Percentiles rank a stretch among this genome's conserved stretches.
Conservation (phyloP, 1,140 invertebrate species). For the Bombus huntii region DNA sequence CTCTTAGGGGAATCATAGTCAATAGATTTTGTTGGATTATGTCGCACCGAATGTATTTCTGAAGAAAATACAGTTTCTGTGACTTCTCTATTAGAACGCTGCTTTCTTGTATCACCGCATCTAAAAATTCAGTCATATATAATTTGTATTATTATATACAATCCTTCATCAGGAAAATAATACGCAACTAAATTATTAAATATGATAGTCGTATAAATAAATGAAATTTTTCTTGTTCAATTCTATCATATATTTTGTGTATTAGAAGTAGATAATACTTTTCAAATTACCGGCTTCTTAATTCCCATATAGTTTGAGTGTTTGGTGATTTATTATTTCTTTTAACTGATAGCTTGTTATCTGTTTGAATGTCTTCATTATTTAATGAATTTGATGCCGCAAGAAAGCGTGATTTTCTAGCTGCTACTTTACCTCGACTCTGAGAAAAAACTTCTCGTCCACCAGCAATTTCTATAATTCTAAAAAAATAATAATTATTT, state of each 20-base stretch:
- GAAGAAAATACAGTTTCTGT: slow-evolving; percentile 87
- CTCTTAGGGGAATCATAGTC: slow-evolving; percentile 81
- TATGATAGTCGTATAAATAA: not conserved
- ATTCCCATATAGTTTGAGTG: slow-evolving; percentile 85
- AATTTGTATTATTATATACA: not conserved
- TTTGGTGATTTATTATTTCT: slow-evolving; percentile 84
- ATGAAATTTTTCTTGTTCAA: slow-evolving; percentile 21
- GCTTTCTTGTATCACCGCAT: slow-evolving; percentile 83
- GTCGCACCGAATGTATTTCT: slow-evolving; percentile 85
- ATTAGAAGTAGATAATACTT: not conserved
- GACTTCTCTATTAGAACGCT: slow-evolving; percentile 83
- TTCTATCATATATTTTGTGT: not conserved
- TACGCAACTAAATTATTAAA: slow-evolving; percentile 42
- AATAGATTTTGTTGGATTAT: slow-evolving; percentile 80
- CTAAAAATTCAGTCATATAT: slow-evolving; percentile 63
- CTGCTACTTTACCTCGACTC: slow-evolving; percentile 89
- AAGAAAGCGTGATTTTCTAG: slow-evolving; percentile 87
- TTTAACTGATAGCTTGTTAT: slow-evolving; percentile 82
- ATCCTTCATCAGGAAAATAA: not conserved
- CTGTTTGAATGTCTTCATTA: slow-evolving; percentile 79
- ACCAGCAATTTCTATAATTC: slow-evolving; percentile 94
- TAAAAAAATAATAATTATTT: slow-evolving; percentile 76
- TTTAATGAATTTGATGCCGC: slow-evolving; percentile 84
- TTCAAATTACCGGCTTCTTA: slow-evolving; percentile 82
- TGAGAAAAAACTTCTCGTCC: slow-evolving; percentile 93